A percentile compares a stretch with the other conserved stretches of the same genome.
Conservation (phyloP, 2,113 vertebrate species). For the Periophthalmodon schlosseri region DNA sequence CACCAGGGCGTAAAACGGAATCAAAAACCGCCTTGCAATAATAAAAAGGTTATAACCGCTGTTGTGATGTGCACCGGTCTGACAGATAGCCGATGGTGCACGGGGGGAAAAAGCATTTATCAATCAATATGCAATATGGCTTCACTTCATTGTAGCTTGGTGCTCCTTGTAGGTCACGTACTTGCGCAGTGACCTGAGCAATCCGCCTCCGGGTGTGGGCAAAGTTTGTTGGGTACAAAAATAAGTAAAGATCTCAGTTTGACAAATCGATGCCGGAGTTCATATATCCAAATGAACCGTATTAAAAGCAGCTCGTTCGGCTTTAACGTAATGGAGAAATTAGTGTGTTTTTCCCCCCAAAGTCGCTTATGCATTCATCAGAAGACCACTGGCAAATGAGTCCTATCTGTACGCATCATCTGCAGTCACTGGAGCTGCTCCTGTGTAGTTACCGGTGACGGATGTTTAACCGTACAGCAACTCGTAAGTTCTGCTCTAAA, state of each 20-base stretch:
- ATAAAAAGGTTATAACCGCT: conserved; percentile 65
- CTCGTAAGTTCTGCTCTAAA: conserved; percentile 38
- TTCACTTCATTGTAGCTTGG: conserved; percentile 52
- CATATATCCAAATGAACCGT: conserved; percentile 49
- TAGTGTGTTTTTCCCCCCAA: conserved; percentile 2
- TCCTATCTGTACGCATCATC: conserved; percentile 35
- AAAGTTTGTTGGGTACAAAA: conserved; percentile 38
- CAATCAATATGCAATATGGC: conserved; percentile 72
- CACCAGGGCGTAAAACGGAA: conserved; percentile 22
- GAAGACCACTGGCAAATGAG: conserved; percentile 51
- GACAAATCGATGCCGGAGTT: conserved; percentile 41
- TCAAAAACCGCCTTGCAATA: conserved; percentile 47
- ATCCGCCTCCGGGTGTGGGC: conserved; percentile 57
- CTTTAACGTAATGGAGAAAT: conserved; percentile 34
- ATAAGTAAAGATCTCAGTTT: conserved; percentile 25
- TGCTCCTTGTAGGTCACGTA: conserved; percentile 71
- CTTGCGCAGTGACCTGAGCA: conserved; percentile 68
- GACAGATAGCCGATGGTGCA: conserved; percentile 77
- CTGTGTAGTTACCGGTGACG: conserved; percentile 39
- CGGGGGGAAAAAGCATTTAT: conserved; percentile 74
- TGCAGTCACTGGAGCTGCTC: conserved; percentile 41
- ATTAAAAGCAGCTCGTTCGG: conserved; percentile 47
- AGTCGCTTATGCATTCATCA: conserved; percentile 45
- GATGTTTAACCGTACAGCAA: conserved; percentile 33
- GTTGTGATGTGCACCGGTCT: conserved; percentile 63